phyloP scores from a whole-genome alignment of 2,113 vertebrate genomes.

The Cephalopterus ornatus region DNA sequence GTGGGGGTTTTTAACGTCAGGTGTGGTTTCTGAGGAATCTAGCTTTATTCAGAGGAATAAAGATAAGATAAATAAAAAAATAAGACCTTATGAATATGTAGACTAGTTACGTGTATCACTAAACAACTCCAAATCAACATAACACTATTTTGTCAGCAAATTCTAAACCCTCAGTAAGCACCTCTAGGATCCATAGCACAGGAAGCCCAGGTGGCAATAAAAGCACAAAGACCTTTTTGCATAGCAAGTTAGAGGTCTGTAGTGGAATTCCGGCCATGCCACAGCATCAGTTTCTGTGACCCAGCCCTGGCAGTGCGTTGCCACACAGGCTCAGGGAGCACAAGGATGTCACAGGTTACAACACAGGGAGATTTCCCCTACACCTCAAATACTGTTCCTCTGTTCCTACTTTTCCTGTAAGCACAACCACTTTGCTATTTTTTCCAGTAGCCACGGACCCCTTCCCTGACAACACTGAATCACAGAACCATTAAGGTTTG shows the following conservation, averaged over 20 bases:
- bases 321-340: neutral
- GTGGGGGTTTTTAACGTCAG: neutral
- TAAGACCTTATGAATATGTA: neutral
- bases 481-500: neutral
- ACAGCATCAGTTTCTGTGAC: rapidly evolving
- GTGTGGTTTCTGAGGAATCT: neutral
- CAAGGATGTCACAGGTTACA: neutral
- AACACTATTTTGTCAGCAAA: neutral
- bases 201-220: neutral
- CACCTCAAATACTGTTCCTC: neutral
- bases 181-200: neutral
- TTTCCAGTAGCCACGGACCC: neutral
- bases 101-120: neutral
- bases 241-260: neutral
- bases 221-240: neutral
- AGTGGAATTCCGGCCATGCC: neutral
- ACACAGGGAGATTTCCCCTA: neutral
- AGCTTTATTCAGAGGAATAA: neutral
- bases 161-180: neutral
- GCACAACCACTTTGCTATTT: neutral
- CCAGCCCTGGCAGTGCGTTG: neutral
- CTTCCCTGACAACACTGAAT: neutral
- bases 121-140: neutral
- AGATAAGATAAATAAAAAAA: neutral
- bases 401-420: neutral